A percentile compares a stretch with the other conserved stretches of the same genome.
These are phyloP conservation scores for Amitus sp. DNA, from an alignment of 2,888 invertebrate species.

Conservation along the genomic window DNA sequence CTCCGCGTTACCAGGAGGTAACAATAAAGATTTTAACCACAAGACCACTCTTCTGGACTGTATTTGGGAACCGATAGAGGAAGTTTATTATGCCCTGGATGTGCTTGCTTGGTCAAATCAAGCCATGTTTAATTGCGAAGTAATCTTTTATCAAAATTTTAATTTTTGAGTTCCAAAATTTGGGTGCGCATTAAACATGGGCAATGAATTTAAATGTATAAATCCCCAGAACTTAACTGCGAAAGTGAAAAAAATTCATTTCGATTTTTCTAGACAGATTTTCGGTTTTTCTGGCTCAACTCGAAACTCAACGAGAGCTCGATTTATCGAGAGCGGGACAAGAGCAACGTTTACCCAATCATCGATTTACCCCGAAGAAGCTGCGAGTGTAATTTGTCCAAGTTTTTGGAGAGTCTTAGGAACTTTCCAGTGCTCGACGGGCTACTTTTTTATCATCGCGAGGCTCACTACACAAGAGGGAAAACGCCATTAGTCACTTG, in stretches of 20 bases:
- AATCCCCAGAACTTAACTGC: no score
- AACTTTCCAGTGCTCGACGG: constrained; percentile 78
- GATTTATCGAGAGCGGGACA: constrained; percentile 61
- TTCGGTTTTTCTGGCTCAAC: constrained; percentile 85
- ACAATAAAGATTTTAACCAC: constrained; percentile 56
- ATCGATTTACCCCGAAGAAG: constrained; percentile 67
- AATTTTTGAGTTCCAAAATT: no score
- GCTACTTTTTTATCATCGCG: constrained; percentile 89
- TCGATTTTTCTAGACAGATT: constrained; percentile 75
- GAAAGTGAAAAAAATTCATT: constrained; percentile 24
- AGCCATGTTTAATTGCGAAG: constrained; percentile 79
- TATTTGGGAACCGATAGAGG: constrained; percentile 73
- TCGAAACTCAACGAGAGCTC: constrained; percentile 77
- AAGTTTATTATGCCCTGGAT: constrained; percentile 83
- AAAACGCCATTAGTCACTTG: constrained; percentile 90
- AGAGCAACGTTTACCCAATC: constrained; percentile 67
- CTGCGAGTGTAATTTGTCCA: constrained; percentile 67
- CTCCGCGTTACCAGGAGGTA: constrained; percentile 81
- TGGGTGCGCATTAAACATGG: no score
- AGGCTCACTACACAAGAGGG: constrained; percentile 81
- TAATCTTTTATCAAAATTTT: no score
- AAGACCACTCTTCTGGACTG: constrained; percentile 84
- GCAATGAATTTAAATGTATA: no score
- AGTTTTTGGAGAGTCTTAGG: constrained; percentile 61
- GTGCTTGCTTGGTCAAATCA: constrained; percentile 83